These are phyloP conservation scores for Cyclargus thomasi DNA, from an alignment of 1,140 invertebrate species.

Conservation along the genomic window DNA sequence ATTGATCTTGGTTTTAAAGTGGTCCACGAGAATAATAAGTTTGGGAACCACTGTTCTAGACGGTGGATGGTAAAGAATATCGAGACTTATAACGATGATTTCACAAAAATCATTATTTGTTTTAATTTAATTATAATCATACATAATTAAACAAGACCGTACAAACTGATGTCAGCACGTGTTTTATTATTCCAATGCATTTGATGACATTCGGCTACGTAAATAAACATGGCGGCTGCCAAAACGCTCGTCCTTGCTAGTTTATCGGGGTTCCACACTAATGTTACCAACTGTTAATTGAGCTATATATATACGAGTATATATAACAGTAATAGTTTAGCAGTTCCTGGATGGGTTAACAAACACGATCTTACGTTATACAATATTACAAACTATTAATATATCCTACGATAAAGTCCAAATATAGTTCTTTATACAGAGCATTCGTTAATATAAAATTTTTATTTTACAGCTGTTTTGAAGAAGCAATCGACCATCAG, in stretches of 20 bases:
- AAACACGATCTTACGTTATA: not conserved
- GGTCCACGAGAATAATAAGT: too few species aligned
- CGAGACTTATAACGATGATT: not conserved
- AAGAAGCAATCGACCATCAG: conserved; percentile 62
- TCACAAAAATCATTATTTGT: not conserved
- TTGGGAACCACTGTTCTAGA: too few species aligned
- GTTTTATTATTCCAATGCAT: conserved; percentile 48
- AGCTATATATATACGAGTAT: not conserved
- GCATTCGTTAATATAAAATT: not conserved
- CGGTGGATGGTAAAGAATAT: not conserved
- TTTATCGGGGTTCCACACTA: conserved; percentile 39
- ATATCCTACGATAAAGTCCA: too few species aligned
- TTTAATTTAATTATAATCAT: not conserved
- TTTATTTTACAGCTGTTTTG: conserved; percentile 50
- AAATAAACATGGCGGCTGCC: conserved; percentile 60
- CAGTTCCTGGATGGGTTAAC: too few species aligned
- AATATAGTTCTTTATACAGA: too few species aligned
- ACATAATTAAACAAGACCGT: conserved; percentile 6
- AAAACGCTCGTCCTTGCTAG: conserved; percentile 59
- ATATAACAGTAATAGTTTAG: too few species aligned
- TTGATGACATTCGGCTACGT: conserved; percentile 56
- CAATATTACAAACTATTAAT: too few species aligned
- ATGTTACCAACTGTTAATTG: not conserved
- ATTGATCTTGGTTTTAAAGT: too few species aligned
- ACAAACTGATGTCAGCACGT: conserved; percentile 48